phyloP scores from a whole-genome alignment of 2,797 vertebrate species.

The Myiotriccus ornatus region DNA sequence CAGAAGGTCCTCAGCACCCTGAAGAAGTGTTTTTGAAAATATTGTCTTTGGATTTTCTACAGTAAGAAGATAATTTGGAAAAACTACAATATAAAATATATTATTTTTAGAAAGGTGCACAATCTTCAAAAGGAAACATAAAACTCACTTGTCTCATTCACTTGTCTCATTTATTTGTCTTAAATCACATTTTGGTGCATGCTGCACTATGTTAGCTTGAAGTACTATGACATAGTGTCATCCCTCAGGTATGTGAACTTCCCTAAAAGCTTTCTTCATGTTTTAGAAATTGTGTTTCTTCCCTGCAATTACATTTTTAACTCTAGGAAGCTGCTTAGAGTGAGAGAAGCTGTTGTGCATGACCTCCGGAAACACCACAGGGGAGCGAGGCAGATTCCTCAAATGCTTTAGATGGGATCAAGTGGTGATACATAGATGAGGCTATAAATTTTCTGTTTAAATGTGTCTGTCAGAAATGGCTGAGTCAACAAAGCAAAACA shows the following conservation, averaged over 20 bases:
- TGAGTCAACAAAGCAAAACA: not conserved
- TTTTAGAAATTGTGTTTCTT: not conserved
- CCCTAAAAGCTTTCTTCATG: not conserved
- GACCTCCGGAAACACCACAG: not conserved
- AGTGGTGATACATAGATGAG: not conserved
- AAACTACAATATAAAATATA: not conserved
- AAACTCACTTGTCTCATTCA: not conserved
- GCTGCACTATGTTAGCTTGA: rapidly evolving
- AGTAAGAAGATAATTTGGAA: not conserved
- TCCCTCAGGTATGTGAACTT: not conserved
- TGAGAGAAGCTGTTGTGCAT: not conserved
- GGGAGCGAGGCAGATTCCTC: not conserved
- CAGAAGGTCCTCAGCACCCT: not conserved
- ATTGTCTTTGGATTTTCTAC: not conserved
- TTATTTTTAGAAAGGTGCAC: not conserved
- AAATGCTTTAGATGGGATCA: not conserved
- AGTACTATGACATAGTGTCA: not conserved
- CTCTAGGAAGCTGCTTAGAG: not conserved
- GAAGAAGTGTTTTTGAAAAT: not conserved
- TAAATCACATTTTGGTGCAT: not conserved
- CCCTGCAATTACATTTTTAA: not conserved
- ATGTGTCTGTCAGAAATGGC: not conserved
- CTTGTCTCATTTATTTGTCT: not conserved
- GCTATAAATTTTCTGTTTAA: not conserved
- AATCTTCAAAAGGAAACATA: not conserved